Base-by-base conservation (phyloP, 2,113 vertebrate genomes). In the Panthera leo region DNA sequence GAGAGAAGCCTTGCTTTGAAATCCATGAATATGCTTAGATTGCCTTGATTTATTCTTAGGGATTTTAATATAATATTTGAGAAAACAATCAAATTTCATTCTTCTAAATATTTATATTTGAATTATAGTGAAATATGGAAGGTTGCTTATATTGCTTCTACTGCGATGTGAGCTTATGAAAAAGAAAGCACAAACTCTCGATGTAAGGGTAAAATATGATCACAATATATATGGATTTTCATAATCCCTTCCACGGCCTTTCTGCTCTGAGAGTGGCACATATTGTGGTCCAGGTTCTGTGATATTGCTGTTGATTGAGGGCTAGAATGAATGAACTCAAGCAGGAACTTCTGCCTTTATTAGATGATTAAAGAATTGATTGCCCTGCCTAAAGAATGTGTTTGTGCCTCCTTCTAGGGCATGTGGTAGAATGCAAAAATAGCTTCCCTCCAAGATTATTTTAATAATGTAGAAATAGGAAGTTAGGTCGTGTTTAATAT, bases 61-160 rank as follows among this genome's bases (percentile, higher is more conserved):
- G 61, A 87, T 94, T 94, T 71, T 96, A 96, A 95, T 85, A 19
- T 63, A 34, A 86, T 94, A 97, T 75, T 97, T 90, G 93, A 86
- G 48, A 68, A 96, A 96, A 91, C 9, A 70, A 89, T 91, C 68
- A 85, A 96, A 79, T 94, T 96, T 75, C 36, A 88, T 89, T 97
- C 58, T 92, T 97, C 84, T 89, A 95, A 93, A 96, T 96, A 94
- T 89, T 94, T 97, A 95, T 92, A 68, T 83, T 94, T 89, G 76
- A 93, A 95, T 97, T 95, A 93, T 13, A 93, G 34, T 75, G 42
- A 63, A 91, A 85, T 53, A 85, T 85, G n/a, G 25, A n/a, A 80
- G 92, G n/a, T 79, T 91, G 48, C 13, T 86, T 80, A 36, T 51
- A 71, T 51, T 94, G 39, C 14, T 89, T 80, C 55, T 71, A 19